phyloP scores from a whole-genome alignment of 2,888 invertebrate species.

The Nephrotoma flavescens region DNA sequence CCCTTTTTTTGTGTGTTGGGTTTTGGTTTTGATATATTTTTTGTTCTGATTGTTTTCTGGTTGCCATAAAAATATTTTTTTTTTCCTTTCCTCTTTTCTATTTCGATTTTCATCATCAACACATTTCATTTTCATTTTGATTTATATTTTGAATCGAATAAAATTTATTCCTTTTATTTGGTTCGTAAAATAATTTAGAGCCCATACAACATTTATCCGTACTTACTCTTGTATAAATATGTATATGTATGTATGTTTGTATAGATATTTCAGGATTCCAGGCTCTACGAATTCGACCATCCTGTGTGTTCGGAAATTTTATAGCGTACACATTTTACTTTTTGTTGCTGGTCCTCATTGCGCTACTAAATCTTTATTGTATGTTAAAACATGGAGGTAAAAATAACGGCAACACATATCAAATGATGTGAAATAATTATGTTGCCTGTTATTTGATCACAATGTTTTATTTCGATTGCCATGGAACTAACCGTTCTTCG shows the following conservation, averaged over 20 bases:
- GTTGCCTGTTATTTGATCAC: not conserved
- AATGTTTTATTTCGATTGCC: too few relatives aligned
- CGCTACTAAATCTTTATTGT: not conserved
- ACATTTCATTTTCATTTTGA: not conserved
- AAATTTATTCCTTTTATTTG: not conserved
- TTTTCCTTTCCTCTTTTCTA: not conserved
- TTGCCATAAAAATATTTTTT: not conserved
- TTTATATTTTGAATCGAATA: not conserved
- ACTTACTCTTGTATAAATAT: not conserved
- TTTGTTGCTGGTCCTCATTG: not conserved
- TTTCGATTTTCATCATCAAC: not conserved
- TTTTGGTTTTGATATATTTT: not conserved
- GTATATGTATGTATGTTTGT: not conserved
- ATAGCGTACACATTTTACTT: not conserved
- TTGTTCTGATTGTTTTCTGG: not conserved
- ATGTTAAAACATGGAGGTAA: not conserved
- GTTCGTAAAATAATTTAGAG: not conserved
- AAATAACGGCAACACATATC: not conserved
- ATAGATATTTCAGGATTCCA: not conserved
- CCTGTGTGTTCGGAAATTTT: too few relatives aligned
- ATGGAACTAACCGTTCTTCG: too few relatives aligned
- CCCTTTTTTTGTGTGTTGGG: not conserved
- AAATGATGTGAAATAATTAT: not conserved
- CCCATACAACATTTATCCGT: not conserved
- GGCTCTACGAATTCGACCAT: too few relatives aligned